These are phyloP conservation scores for Eupsittula cactorum DNA, from an alignment of 2,113 vertebrate species.

Conservation along the genomic window DNA sequence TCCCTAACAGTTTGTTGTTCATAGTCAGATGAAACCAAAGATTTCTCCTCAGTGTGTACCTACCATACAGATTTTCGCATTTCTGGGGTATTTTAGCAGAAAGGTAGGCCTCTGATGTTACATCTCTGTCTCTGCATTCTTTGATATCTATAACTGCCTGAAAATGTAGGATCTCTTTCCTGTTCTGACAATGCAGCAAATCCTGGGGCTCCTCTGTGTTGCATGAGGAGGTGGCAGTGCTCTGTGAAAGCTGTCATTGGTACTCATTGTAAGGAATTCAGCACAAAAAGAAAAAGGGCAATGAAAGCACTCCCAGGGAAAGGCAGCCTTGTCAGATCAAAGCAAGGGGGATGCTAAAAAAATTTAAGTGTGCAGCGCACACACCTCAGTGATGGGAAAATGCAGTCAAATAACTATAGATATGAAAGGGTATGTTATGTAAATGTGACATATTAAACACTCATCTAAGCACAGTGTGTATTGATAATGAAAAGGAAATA, in stretches of 20 bases:
- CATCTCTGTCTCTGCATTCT: neutral
- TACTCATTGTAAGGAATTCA: neutral
- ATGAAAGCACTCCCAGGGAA: neutral
- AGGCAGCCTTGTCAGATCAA: neutral
- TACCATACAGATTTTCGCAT: neutral
- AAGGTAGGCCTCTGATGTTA: neutral
- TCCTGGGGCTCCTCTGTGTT: neutral
- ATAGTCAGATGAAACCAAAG: neutral
- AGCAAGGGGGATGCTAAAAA: neutral
- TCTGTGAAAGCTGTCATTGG: neutral
- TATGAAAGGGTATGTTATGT: neutral
- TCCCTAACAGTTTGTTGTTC: neutral
- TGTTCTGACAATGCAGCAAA: neutral
- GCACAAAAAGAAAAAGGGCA: neutral
- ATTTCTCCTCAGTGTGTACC: neutral
- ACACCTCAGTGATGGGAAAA: neutral
- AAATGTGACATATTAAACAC: neutral
- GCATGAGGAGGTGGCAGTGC: neutral
- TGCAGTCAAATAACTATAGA: neutral
- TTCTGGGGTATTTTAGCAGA: neutral
- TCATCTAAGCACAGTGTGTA: neutral
- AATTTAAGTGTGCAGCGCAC: neutral
- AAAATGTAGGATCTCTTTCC: neutral
- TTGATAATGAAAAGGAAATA: constrained; percentile 21
- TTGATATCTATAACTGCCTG: neutral